Percentiles rank a stretch among this genome's conserved stretches.
Evolutionary conservation across 2,797 vertebrate species (phyloP).

Genomic region (Morelia viridis): DNA sequence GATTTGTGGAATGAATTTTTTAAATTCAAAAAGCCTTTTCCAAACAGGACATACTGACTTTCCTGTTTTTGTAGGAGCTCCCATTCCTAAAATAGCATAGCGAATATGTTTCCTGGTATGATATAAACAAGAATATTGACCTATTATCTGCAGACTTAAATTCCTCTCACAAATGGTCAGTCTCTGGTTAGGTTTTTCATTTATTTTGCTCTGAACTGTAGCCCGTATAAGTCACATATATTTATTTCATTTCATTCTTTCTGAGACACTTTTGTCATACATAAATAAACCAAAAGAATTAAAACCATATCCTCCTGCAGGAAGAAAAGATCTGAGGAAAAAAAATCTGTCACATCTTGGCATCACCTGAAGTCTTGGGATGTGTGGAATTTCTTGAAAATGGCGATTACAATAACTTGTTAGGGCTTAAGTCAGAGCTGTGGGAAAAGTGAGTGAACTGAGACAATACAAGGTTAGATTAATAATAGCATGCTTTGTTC

Average conservation of each 20-base stretch:
- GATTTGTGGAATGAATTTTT: background rate
- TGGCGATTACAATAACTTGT: constrained; percentile 30
- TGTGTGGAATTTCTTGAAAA: constrained; percentile 28
- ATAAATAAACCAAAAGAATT: constrained; percentile 14
- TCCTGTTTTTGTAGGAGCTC: constrained; percentile 1
- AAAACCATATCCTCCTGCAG: constrained; percentile 28
- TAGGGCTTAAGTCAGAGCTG: constrained; percentile 23
- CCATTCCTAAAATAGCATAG: background rate
- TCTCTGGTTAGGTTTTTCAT: constrained; percentile 29
- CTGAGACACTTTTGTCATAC: constrained; percentile 43
- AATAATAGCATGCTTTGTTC: constrained; percentile 27
- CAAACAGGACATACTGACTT: constrained; percentile 7
- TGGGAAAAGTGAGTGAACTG: constrained; percentile 12
- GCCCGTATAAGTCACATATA: constrained; percentile 45
- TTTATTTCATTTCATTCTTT: constrained; percentile 51
- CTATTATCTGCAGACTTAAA: background rate
- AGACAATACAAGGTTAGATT: constrained; percentile 23
- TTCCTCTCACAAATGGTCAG: background rate
- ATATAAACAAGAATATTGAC: background rate
- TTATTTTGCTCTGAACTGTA: constrained; percentile 49
- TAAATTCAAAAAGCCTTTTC: background rate
- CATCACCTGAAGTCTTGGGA: constrained; percentile 36
- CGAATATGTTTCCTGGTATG: constrained; percentile 1
- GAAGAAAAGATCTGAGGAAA: constrained; percentile 32
- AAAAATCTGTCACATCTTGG: constrained; percentile 16